These are phyloP conservation scores for Charanyca ferruginea DNA, from an alignment of 2,888 invertebrate genomes.

Conservation along the genomic window DNA sequence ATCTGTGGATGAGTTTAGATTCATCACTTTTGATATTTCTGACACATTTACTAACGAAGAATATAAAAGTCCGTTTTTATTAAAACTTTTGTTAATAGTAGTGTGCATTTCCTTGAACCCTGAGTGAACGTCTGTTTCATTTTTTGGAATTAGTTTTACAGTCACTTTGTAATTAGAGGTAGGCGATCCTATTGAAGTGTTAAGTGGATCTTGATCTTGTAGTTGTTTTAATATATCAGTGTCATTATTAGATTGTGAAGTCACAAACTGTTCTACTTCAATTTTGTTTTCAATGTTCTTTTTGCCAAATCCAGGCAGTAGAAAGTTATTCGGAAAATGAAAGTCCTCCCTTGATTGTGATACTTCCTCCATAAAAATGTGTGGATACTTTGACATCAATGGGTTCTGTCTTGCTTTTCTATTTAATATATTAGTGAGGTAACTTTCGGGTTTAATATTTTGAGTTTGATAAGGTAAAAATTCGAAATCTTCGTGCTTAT, in stretches of 20 bases:
- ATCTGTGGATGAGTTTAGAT: slow-evolving; percentile 67
- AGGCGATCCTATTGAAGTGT: slow-evolving; percentile 64
- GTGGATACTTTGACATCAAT: slow-evolving; percentile 84
- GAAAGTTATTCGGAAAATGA: slow-evolving; percentile 38
- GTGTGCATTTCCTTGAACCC: slow-evolving; percentile 85
- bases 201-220: slow-evolving; percentile 68
- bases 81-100: slow-evolving; percentile 83
- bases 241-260: slow-evolving; percentile 20
- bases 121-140: slow-evolving; percentile 68
- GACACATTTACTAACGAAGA: slow-evolving; percentile 83
- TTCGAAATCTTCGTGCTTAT: slow-evolving; percentile 63
- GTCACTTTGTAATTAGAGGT: slow-evolving; percentile 77
- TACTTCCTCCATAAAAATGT: slow-evolving; percentile 80
- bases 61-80: slow-evolving; percentile 80
- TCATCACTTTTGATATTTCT: slow-evolving; percentile 82
- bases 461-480: slow-evolving; percentile 66
- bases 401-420: slow-evolving; percentile 72
- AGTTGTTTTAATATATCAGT: slow-evolving; percentile 42
- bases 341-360: slow-evolving; percentile 71
- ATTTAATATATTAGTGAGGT: slow-evolving; percentile 64
- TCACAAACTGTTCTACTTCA: slow-evolving; percentile 20
- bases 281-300: slow-evolving; percentile 17
- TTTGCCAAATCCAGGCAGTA: slow-evolving; percentile 32
- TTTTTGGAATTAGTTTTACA: slow-evolving; percentile 84
- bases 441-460: slow-evolving; percentile 59